A percentile compares a stretch with the other conserved stretches of the same genome.
Conservation (phyloP, 2,113 vertebrate species). For the Corydoras maculifer region DNA sequence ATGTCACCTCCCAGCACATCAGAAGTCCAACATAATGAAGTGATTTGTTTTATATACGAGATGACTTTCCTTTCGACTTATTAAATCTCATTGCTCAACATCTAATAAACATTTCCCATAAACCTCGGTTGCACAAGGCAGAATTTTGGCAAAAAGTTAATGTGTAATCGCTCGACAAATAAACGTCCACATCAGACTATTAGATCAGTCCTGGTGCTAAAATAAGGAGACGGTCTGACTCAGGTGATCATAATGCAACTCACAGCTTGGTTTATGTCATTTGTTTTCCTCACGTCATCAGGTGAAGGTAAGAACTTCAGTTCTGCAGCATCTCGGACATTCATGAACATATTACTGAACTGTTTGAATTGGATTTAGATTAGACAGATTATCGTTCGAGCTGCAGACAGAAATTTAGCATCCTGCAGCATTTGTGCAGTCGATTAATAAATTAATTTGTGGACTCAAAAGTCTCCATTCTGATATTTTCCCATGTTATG, state of each 20-base stretch:
- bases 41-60: neutral
- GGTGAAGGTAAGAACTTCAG: slow-evolving; percentile 28
- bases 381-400: too few relatives aligned
- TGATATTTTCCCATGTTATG: too few relatives aligned
- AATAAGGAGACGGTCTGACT: neutral
- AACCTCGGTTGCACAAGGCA: slow-evolving; percentile 10
- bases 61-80: neutral
- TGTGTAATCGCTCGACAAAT: slow-evolving; percentile 62
- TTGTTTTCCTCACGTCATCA: slow-evolving; percentile 4
- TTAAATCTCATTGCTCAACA: neutral
- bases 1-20: too few relatives aligned
- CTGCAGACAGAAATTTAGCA: too few relatives aligned
- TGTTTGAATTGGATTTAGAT: too few relatives aligned
- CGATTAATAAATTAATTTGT: too few relatives aligned
- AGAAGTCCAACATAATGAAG: neutral
- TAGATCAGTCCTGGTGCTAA: neutral
- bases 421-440: too few relatives aligned
- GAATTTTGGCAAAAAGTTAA: slow-evolving; percentile 49
- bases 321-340: neutral
- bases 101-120: slow-evolving; percentile 7
- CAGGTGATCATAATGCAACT: slow-evolving; percentile 14
- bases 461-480: too few relatives aligned
- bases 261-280: neutral
- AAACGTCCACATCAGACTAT: slow-evolving; percentile 46
- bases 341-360: too few relatives aligned